Base-by-base conservation (phyloP, 1,140 invertebrate species). In the Micrasema longulum region DNA sequence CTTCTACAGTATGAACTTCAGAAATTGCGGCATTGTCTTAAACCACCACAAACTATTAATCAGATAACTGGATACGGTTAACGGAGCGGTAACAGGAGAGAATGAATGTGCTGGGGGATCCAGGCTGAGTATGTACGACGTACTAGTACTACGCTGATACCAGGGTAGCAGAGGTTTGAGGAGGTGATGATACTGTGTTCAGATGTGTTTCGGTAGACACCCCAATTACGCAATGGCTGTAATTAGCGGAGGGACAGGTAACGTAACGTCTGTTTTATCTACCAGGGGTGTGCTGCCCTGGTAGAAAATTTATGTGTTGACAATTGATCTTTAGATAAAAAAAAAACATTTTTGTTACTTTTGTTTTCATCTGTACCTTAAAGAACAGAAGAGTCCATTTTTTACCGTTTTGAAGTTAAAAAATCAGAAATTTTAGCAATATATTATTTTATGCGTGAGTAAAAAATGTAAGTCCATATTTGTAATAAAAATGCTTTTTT, bases 171-270 rank as follows among this genome's bases (percentile, higher is more conserved):
- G 63, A 50, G 45, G 63, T 50, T 48, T 50, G 63, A 52, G 62
- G 64, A 48, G 48, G 65, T 68, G 65, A 55, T 68, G 65, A 68
- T 68, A 68, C 65, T 22, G 36, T 55, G 45, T 52, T 50, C 45
- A 11, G n/a, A 45, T 66, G 16, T 66, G 63, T 66, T 66, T 66
- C 63, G 65, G 50, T 50, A 57, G 50, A 53, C 50, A 55, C 65
- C 65, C 65, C 65, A 68, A 68, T 68, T 68, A 68, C 65, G 65
- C 65, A 68, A 52, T 41, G 65, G 65, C 50, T 68, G 65, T 68
- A 68, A 68, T 68, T 68, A 68, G 65, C 65, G 65, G 20, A 23
- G 50, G 20, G 36, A 55, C 65, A 68, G 65, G 65, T 68, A 68
- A 16, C 47, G 48, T 67, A 55, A 68, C 65, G 22, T 36, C 23